These are phyloP conservation scores for Thereva nobilitata DNA, from an alignment of 2,888 invertebrate species.

Conservation along the genomic window DNA sequence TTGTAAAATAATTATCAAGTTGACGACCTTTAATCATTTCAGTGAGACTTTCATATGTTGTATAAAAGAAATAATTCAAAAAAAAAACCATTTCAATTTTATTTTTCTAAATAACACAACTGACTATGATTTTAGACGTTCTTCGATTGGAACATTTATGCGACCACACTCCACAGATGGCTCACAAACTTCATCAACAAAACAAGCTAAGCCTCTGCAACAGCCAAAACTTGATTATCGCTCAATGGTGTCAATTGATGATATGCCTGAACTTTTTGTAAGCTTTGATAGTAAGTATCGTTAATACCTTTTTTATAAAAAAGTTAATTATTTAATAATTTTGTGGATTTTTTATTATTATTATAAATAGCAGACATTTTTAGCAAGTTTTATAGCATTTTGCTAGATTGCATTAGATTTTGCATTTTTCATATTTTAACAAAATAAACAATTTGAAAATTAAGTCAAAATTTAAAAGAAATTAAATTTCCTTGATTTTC, in stretches of 20 bases:
- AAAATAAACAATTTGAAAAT: neutral
- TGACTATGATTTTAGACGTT: conserved; percentile 65
- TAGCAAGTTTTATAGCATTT: neutral
- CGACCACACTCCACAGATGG: conserved; percentile 71
- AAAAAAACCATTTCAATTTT: neutral
- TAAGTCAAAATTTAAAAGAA: neutral
- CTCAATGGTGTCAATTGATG: conserved; percentile 92
- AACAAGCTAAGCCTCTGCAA: conserved; percentile 46
- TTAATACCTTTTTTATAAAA: conserved; percentile 38
- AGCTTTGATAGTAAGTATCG: conserved; percentile 86
- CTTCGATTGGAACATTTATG: conserved; percentile 84
- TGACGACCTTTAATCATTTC: too few species aligned
- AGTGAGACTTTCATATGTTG: neutral
- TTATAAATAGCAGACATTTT: conserved; percentile 22
- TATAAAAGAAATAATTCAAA: neutral
- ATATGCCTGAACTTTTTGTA: conserved; percentile 93
- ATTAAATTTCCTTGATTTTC: conserved; percentile 12
- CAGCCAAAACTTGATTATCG: conserved; percentile 84
- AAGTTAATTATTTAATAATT: conserved; percentile 35
- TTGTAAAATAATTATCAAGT: too few species aligned
- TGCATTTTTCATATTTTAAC: conserved; percentile 7
- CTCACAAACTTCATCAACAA: conserved; percentile 58
- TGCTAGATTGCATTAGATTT: conserved; percentile 19
- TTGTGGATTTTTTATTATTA: neutral
- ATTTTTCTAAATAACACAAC: neutral